A percentile compares a stretch with the other conserved stretches of the same genome.
phyloP scores from a whole-genome alignment of 2,797 vertebrate genomes.

The Schizopygopsis malacanthus region DNA sequence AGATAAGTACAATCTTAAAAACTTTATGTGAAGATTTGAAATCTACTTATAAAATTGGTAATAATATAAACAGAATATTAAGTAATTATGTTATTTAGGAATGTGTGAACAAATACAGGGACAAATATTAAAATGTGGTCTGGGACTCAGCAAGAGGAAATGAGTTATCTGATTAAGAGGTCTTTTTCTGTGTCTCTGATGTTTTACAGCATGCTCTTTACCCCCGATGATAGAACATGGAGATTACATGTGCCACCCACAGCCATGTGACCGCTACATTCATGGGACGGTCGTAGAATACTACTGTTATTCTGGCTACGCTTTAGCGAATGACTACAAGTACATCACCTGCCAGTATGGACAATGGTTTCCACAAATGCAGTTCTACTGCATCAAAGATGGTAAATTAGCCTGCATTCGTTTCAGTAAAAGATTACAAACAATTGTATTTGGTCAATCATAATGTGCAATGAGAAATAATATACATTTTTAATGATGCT shows the following conservation, averaged over 20 bases:
- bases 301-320: conserved; percentile 86
- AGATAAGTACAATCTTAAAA: not conserved
- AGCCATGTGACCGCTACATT: conserved; percentile 85
- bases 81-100: not conserved
- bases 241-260: conserved; percentile 87
- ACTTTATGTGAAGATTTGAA: not conserved
- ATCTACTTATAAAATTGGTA: not conserved
- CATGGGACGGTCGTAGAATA: conserved; percentile 88
- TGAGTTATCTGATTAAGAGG: not conserved
- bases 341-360: conserved; percentile 89
- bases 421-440: not conserved
- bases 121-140: not conserved
- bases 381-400: conserved; percentile 83
- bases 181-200: conserved; percentile 13
- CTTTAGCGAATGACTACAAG: conserved; percentile 86
- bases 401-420: conserved; percentile 67
- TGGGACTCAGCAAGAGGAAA: not conserved
- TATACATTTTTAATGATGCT: not conserved
- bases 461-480: not conserved
- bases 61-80: not conserved
- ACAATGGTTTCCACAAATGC: conserved; percentile 86
- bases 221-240: conserved; percentile 86
- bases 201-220: conserved; percentile 83
- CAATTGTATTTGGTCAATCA: not conserved
- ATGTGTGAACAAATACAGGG: not conserved